Evolutionary conservation across 2,113 vertebrate species (phyloP), one percentile per base, ranked within the genome.

Genomic region (Antennarius striatus): DNA sequence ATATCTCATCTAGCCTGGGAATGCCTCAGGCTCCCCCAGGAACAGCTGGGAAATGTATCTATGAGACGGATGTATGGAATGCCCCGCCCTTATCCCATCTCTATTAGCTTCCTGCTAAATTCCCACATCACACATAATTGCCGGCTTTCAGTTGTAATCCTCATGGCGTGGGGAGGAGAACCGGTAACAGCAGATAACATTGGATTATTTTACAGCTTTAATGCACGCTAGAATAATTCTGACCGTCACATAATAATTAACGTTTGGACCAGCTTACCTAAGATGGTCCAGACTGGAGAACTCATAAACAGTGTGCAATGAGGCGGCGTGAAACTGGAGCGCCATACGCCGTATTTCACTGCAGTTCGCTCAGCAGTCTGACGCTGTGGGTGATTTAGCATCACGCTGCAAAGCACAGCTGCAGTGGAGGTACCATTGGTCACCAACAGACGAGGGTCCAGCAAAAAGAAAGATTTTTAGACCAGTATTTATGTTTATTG

Each of bases 291-390:
- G 53, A 7, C 11, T 6, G 36, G 11, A 30, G 16, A 3, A 11
- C 6, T 11, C 8, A 22, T 63, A 43, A 63, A 71, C 12, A 28
- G 6, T 6, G n/a, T 49, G 55, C 7, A 48, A 40, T 28, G 12
- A 65, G 49, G 32, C 59, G 10, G 39, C 7, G 43, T 49, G 43
- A 32, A 17, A 30, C 56, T 32, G 30, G 3, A n/a, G 43, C 28
- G 4, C 4, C 0, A 1, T 2, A 5, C 10, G 8, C 32, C n/a
- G 63, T 56, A 56, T 62, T 51, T 66, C 63, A 50, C 36, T 36
- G 16, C 46, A 28, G 51, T 36, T 3, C 36, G 61, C 16, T 52
- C 72, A 75, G 53, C 72, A 75, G 58, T 57, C 39, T 50, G 71
- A 56, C 4, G 28, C 71, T 14, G 63, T 6, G 46, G 52, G 52